Conservation (phyloP, 2,888 invertebrate genomes). For the Chaetoderma sp. region DNA sequence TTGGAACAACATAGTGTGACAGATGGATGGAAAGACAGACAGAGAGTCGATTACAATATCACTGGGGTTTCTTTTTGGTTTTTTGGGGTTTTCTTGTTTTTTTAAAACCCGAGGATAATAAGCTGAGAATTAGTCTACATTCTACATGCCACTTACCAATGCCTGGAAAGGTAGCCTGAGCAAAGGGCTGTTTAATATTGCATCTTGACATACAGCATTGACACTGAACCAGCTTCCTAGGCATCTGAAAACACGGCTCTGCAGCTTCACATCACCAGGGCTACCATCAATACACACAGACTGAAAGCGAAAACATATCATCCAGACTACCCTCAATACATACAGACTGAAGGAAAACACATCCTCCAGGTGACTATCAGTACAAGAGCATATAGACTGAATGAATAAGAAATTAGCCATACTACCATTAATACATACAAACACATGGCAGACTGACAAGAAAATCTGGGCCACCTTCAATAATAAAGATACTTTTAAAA, state of each 20-base stretch:
- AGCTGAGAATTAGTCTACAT: too few relatives aligned
- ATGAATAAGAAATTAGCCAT: not conserved
- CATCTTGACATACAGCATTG: constrained; percentile 82
- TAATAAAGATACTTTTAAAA: too few relatives aligned
- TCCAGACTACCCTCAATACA: constrained; percentile 78
- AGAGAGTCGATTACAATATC: too few relatives aligned
- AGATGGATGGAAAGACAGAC: too few relatives aligned
- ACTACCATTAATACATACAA: not conserved
- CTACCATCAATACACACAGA: constrained; percentile 80
- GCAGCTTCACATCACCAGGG: constrained; percentile 72
- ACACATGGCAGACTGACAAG: too few relatives aligned
- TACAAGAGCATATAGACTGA: constrained; percentile 70
- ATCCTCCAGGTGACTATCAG: constrained; percentile 77
- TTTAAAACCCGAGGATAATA: too few relatives aligned
- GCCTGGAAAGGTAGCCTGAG: constrained; percentile 67
- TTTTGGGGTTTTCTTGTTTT: too few relatives aligned
- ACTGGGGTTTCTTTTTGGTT: too few relatives aligned
- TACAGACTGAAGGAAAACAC: constrained; percentile 73
- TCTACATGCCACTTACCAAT: constrained; percentile 74
- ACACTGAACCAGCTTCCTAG: constrained; percentile 93
- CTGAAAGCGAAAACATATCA: constrained; percentile 71
- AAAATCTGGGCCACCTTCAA: too few relatives aligned
- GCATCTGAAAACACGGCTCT: constrained; percentile 81
- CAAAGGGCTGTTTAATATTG: constrained; percentile 73
- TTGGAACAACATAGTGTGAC: too few relatives aligned